These are phyloP conservation scores for Chloroceryle inda DNA, from an alignment of 2,797 vertebrate genomes.

Conservation along the genomic window DNA sequence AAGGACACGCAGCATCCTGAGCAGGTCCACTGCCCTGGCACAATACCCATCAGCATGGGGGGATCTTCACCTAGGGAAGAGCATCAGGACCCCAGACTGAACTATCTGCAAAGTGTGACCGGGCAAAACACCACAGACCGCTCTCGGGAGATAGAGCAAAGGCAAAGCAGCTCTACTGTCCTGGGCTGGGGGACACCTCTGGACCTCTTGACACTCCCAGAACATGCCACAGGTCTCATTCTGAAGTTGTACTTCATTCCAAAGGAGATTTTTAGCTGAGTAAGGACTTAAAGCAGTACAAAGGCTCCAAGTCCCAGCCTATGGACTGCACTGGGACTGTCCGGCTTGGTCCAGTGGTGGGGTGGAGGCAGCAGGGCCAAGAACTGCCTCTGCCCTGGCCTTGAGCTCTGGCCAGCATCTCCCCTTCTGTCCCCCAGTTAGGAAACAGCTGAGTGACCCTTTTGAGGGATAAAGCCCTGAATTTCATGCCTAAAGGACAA, in stretches of 20 bases:
- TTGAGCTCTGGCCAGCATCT: background rate
- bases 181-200: background rate
- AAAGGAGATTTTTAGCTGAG: background rate
- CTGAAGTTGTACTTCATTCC: background rate
- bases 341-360: accelerated
- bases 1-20: accelerated
- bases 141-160: background rate
- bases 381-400: background rate
- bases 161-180: background rate
- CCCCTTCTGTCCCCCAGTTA: background rate
- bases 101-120: background rate
- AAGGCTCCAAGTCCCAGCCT: background rate
- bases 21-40: accelerated
- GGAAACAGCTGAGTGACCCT: background rate
- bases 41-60: accelerated
- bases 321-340: background rate
- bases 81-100: background rate
- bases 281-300: background rate
- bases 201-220: background rate
- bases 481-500: constrained; percentile 41
- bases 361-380: background rate
- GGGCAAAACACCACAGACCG: background rate
- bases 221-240: accelerated
- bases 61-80: background rate
- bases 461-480: constrained; percentile 32